These are phyloP conservation scores for Eupsilia transversa DNA, from an alignment of 2,888 invertebrate species.

Conservation along the genomic window DNA sequence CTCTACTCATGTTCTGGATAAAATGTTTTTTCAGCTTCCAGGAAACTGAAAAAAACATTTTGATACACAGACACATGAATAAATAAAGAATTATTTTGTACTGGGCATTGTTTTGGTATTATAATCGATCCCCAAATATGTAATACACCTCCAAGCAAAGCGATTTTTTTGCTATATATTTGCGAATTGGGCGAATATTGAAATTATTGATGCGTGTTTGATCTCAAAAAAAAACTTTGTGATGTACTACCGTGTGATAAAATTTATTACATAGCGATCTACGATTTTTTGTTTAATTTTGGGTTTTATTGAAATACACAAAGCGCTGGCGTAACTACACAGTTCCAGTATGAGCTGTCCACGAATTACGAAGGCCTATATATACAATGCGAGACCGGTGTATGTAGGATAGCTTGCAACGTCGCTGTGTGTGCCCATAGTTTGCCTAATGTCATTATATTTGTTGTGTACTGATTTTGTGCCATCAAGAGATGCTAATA, in stretches of 20 bases:
- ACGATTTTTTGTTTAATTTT: too few species aligned
- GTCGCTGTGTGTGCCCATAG: neutral
- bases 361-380: neutral
- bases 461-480: neutral
- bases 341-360: neutral
- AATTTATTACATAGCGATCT: neutral
- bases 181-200: neutral
- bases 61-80: too few species aligned
- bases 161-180: neutral
- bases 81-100: neutral
- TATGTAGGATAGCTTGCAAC: neutral
- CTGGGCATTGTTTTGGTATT: neutral
- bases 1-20: too few species aligned
- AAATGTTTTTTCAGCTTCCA: too few species aligned
- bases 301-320: neutral
- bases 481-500: neutral
- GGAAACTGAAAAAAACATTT: neutral
- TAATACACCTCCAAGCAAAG: neutral
- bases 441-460: neutral
- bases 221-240: neutral
- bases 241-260: neutral
- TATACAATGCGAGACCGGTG: too few species aligned
- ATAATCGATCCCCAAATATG: neutral
- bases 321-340: neutral
- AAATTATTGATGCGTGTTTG: neutral